phyloP scores from a whole-genome alignment of 2,888 invertebrate species.

The Siphonodentalium dalli region DNA sequence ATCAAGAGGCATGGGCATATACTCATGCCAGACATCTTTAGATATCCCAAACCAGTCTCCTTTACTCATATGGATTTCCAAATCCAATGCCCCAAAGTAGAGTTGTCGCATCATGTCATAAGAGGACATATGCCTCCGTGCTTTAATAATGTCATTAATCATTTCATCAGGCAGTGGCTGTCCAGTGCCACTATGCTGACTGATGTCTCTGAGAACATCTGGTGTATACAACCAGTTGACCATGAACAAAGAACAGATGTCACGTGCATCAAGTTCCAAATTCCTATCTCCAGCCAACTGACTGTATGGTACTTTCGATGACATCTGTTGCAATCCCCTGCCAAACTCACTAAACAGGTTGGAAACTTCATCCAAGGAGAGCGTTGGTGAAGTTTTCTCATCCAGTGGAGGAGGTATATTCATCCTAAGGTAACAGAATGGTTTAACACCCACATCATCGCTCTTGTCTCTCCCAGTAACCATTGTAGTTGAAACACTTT shows the following conservation, averaged over 20 bases:
- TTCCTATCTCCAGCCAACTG: conserved; percentile 86
- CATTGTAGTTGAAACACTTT: conserved; percentile 78
- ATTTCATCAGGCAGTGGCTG: conserved; percentile 74
- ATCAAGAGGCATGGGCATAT: conserved; percentile 78
- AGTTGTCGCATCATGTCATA: conserved; percentile 81
- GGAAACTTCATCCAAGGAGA: conserved; percentile 1
- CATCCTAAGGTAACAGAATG: conserved; percentile 83
- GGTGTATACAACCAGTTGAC: conserved; percentile 78
- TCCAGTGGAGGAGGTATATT: conserved; percentile 76
- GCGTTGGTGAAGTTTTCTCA: too few species aligned
- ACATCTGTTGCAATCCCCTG: conserved; percentile 82
- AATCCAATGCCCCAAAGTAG: conserved; percentile 81
- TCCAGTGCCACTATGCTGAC: conserved; percentile 78
- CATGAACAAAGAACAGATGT: conserved; percentile 84
- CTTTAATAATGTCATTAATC: conserved; percentile 72
- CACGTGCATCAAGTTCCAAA: conserved; percentile 93
- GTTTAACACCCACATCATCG: conserved; percentile 72
- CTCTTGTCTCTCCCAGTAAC: conserved; percentile 77
- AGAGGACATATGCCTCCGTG: conserved; percentile 79
- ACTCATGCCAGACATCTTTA: conserved; percentile 80
- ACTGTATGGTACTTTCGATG: conserved; percentile 81
- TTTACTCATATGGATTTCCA: conserved; percentile 79
- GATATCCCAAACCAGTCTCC: conserved; percentile 86
- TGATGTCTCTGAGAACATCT: conserved; percentile 71
- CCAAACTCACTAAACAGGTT: conserved; percentile 81